These are phyloP conservation scores for Tetragonula clypearis DNA, from an alignment of 1,140 invertebrate genomes.

Conservation along the genomic window DNA sequence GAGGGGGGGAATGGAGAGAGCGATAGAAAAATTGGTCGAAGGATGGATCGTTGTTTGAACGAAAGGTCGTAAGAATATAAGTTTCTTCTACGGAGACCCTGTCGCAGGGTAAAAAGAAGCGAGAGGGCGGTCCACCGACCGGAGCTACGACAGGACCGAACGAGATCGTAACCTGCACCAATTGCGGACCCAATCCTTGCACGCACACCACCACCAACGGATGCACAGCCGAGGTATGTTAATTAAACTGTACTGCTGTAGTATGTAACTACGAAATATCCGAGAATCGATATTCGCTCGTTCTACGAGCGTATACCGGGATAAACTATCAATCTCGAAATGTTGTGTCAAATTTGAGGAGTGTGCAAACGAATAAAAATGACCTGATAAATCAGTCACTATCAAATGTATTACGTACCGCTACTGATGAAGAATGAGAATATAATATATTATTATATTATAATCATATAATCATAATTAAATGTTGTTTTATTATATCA, in stretches of 20 bases:
- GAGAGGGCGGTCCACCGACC: constrained; percentile 82
- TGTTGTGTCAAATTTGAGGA: not conserved
- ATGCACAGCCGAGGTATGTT: constrained; percentile 89
- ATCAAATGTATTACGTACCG: too few species aligned
- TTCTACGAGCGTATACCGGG: not conserved
- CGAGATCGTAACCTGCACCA: constrained; percentile 91
- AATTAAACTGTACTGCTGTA: not conserved
- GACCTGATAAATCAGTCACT: too few species aligned
- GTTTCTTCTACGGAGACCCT: constrained; percentile 78
- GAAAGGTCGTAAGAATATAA: constrained; percentile 60
- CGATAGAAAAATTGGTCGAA: constrained; percentile 34
- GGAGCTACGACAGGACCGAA: constrained; percentile 83
- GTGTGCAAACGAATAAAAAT: not conserved
- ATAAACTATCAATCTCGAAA: too few species aligned
- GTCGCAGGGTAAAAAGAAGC: constrained; percentile 90
- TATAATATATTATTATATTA: too few species aligned
- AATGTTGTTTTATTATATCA: too few species aligned
- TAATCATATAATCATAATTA: too few species aligned
- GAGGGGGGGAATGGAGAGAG: too few species aligned
- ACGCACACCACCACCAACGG: constrained; percentile 93
- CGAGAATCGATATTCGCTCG: not conserved
- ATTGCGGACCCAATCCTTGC: constrained; percentile 90
- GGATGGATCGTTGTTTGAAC: constrained; percentile 62
- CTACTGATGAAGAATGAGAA: too few species aligned
- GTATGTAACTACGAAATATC: constrained; percentile 2